Conservation (phyloP, 1,140 invertebrate genomes). For the Heliconius congener region DNA sequence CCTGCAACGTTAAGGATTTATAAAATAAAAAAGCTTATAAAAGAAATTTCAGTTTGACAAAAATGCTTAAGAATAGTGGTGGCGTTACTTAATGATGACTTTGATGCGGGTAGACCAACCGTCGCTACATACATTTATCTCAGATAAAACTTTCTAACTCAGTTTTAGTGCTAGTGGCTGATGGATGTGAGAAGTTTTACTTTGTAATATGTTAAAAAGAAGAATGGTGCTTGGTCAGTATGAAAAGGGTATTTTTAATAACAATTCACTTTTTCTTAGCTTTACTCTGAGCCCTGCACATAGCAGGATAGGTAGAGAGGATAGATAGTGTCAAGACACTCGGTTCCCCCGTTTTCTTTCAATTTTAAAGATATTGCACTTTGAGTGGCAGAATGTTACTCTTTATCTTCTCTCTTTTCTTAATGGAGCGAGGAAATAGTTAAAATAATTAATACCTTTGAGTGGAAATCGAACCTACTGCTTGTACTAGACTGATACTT, state of each 20-base stretch:
- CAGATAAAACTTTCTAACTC: conserved; percentile 15
- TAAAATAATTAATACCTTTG: too few relatives aligned
- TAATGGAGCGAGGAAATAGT: not conserved
- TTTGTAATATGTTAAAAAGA: not conserved
- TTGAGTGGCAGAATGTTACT: not conserved
- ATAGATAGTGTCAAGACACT: not conserved
- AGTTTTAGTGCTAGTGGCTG: conserved; percentile 17
- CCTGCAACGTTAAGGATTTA: not conserved
- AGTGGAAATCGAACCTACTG: not conserved
- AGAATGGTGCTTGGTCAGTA: not conserved
- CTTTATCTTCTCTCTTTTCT: not conserved
- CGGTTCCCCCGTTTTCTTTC: not conserved
- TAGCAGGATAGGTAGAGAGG: not conserved
- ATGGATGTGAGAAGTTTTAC: conserved; percentile 19
- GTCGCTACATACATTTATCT: conserved; percentile 16
- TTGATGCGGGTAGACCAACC: conserved; percentile 4
- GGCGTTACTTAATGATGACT: conserved; percentile 8
- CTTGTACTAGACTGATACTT: too few relatives aligned
- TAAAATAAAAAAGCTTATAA: not conserved
- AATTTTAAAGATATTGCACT: not conserved
- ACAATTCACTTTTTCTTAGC: not conserved
- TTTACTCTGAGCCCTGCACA: too few relatives aligned
- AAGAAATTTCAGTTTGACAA: not conserved
- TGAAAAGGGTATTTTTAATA: not conserved
- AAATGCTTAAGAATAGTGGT: not conserved